phyloP scores from a whole-genome alignment of 2,888 invertebrate species.

The Troglohyphantes excavatus region DNA sequence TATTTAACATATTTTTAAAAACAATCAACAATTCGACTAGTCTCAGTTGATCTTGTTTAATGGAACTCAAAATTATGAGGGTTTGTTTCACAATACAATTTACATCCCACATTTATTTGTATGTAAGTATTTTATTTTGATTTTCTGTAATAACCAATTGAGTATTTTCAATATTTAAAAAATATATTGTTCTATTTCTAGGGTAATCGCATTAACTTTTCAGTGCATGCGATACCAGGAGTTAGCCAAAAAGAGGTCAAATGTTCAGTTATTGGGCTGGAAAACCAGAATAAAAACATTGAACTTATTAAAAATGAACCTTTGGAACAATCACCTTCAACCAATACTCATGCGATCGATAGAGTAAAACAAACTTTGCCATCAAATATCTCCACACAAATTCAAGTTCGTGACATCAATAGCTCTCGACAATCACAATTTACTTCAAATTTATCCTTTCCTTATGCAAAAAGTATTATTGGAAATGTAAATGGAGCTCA shows the following conservation, averaged over 20 bases:
- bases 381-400: slow-evolving; percentile 26
- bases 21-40: too few species aligned
- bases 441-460: slow-evolving; percentile 68
- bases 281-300: slow-evolving; percentile 52
- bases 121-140: too few species aligned
- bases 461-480: slow-evolving; percentile 78
- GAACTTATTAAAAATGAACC: slow-evolving; percentile 48
- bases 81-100: too few species aligned
- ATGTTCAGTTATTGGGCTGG: slow-evolving; percentile 42
- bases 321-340: slow-evolving; percentile 3
- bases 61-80: too few species aligned
- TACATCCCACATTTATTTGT: too few species aligned
- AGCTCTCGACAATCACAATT: slow-evolving; percentile 68
- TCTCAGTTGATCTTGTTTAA: too few species aligned
- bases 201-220: slow-evolving; percentile 66
- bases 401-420: slow-evolving; percentile 43
- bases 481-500: slow-evolving; percentile 79
- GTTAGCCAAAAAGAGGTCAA: slow-evolving; percentile 64
- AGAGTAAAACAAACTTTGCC: slow-evolving; percentile 3
- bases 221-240: slow-evolving; percentile 53
- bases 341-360: slow-evolving; percentile 26
- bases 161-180: too few species aligned
- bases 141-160: too few species aligned
- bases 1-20: too few species aligned
- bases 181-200: slow-evolving; percentile 19